Evolutionary conservation across 2,113 vertebrate species (phyloP).

Genomic region (Microcebus lehilahytsara): DNA sequence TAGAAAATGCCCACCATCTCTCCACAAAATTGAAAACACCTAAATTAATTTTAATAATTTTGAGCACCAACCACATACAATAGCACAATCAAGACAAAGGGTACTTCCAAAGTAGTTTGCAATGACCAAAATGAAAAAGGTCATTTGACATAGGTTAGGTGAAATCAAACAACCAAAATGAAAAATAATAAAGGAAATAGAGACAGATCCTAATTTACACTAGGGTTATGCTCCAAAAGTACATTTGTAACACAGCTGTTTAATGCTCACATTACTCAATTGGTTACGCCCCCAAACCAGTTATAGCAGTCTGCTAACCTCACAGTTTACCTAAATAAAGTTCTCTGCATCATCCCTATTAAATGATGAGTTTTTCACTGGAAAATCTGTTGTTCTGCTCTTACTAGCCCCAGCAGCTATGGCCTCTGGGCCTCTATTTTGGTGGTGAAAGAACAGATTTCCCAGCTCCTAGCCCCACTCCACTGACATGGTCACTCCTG

Average conservation of each 20-base stretch:
- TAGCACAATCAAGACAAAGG: neutral
- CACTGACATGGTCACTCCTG: neutral
- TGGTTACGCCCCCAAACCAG: neutral
- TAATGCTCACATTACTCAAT: neutral
- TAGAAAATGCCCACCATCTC: constrained; percentile 44
- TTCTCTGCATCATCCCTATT: neutral
- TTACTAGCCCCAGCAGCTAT: neutral
- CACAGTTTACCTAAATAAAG: neutral
- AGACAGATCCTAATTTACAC: neutral
- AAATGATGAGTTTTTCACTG: neutral
- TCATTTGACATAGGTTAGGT: neutral
- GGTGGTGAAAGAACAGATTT: neutral
- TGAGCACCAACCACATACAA: neutral
- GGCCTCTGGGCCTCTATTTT: neutral
- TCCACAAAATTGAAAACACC: constrained; percentile 19
- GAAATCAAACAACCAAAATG: constrained; percentile 13
- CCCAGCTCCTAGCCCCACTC: neutral
- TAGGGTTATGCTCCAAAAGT: neutral
- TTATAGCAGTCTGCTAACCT: neutral
- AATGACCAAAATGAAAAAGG: neutral
- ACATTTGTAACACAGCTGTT: neutral
- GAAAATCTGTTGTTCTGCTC: neutral
- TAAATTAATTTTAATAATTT: constrained; percentile 32
- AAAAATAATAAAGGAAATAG: neutral
- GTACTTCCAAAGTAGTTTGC: neutral